Evolutionary conservation across 2,113 vertebrate species (phyloP).

Genomic region (Chitala chitala): DNA sequence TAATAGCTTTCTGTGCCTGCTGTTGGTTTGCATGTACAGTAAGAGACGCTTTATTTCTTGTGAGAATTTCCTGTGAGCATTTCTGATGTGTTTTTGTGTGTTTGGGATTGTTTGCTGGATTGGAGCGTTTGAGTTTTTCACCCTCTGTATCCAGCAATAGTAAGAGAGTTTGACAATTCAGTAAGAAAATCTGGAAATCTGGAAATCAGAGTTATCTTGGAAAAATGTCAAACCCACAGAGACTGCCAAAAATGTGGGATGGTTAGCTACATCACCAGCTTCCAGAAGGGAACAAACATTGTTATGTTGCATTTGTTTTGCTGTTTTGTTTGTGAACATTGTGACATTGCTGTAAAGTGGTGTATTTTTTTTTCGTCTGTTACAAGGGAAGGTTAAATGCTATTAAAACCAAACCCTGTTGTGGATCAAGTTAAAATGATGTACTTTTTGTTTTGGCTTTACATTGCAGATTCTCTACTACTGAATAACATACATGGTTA

Average conservation of each 20-base stretch:
- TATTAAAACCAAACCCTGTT: too few relatives aligned
- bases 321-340: conserved; percentile 17
- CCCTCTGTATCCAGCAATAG: background rate
- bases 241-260: conserved; percentile 1
- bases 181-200: background rate
- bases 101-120: background rate
- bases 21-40: conserved; percentile 25
- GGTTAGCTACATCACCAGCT: conserved; percentile 1
- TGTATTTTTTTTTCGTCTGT: conserved; percentile 20
- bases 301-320: background rate
- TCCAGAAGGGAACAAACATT: conserved; percentile 1
- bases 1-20: conserved; percentile 20
- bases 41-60: conserved; percentile 3
- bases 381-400: too few relatives aligned
- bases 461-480: conserved; percentile 35
- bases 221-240: conserved; percentile 3
- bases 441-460: conserved; percentile 22
- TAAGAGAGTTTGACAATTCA: background rate
- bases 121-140: background rate
- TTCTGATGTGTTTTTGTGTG: conserved; percentile 26
- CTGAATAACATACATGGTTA: conserved; percentile 30
- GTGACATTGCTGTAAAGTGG: conserved; percentile 12
- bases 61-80: background rate
- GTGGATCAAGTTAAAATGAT: conserved; percentile 19
- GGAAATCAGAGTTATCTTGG: background rate